Evolutionary conservation across 1,140 invertebrate species (phyloP).

Genomic region (Drosophila nebulosa): DNA sequence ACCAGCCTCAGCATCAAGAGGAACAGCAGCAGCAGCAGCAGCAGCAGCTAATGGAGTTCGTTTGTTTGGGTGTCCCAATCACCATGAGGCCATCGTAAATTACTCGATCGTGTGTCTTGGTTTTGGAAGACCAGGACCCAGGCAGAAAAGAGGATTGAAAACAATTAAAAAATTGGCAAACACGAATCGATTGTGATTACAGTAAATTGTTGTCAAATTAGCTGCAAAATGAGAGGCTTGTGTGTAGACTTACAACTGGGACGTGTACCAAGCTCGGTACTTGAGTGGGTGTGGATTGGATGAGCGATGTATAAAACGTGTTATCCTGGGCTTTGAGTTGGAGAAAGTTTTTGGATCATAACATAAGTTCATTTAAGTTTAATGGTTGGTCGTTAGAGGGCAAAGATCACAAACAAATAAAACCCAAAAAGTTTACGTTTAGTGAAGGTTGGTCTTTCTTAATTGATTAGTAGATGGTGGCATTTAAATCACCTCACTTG

Average conservation of each 20-base stretch:
- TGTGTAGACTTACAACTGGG: conserved; percentile 16
- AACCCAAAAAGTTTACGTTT: background rate
- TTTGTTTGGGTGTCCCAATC: conserved; percentile 73
- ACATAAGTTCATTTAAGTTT: background rate
- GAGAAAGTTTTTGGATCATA: background rate
- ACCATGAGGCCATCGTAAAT: conserved; percentile 76
- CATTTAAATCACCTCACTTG: too few species aligned
- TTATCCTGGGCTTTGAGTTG: too few species aligned
- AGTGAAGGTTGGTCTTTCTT: background rate
- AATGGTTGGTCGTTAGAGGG: background rate
- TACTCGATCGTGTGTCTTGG: conserved; percentile 74
- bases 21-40: background rate
- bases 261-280: background rate
- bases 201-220: conserved; percentile 80
- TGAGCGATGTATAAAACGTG: conserved; percentile 4
- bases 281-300: conserved; percentile 16
- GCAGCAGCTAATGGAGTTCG: conserved; percentile 68
- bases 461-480: background rate
- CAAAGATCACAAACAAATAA: background rate
- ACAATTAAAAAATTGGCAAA: conserved; percentile 81
- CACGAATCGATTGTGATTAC: conserved; percentile 80
- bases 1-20: background rate
- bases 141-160: conserved; percentile 72
- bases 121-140: conserved; percentile 10
- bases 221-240: conserved; percentile 64